Base-by-base conservation (phyloP, 2,797 vertebrate genomes). In the Scarus forsteni region DNA sequence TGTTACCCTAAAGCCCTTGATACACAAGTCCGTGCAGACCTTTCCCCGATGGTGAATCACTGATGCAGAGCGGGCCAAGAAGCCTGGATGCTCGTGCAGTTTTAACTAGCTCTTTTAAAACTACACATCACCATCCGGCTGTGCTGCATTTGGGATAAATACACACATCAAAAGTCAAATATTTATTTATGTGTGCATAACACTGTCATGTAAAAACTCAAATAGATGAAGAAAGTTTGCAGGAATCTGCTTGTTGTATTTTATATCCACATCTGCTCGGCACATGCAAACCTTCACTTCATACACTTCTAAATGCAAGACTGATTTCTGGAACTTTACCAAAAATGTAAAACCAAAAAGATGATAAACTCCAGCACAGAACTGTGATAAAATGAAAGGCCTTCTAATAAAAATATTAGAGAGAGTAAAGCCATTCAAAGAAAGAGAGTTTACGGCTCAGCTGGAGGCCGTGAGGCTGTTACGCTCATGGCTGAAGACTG, bases 211-310 rank as follows among this genome's bases (percentile, higher is more conserved):
- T 48, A 48, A 53, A 52, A 38, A 49, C 3, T 14, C 42, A 6
- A 44, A 42, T 43, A 63, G 66, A n/a, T 60, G 44, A 51, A 18
- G 10, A 60, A 14, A 40, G 56, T 36, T 18, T 54, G 49, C 48
- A 59, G 49, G 54, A 53, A 40, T 54, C 18, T 15, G 12, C 43
- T 54, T 34, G 36, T 11, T 53, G 57, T 14, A 36, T 53, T 61
- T 56, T 46, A 61, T 46, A n/a, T 51, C 16, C 3, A 63, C 53
- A 60, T 64, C 55, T 77, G 63, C n/a, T 60, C 48, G 16, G 54
- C 60, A 70, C 19, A 55, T 65, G 73, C n/a, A 3, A 27, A 60
- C n/a, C 48, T 14, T 18, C 12, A 49, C 7, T 44, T 60, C 53
- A 50, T 50, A 11, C 18, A 50, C 10, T 50, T 27, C 7, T 14